Conservation (phyloP, 1,140 invertebrate genomes). For the Leptonema lineaticorne region DNA sequence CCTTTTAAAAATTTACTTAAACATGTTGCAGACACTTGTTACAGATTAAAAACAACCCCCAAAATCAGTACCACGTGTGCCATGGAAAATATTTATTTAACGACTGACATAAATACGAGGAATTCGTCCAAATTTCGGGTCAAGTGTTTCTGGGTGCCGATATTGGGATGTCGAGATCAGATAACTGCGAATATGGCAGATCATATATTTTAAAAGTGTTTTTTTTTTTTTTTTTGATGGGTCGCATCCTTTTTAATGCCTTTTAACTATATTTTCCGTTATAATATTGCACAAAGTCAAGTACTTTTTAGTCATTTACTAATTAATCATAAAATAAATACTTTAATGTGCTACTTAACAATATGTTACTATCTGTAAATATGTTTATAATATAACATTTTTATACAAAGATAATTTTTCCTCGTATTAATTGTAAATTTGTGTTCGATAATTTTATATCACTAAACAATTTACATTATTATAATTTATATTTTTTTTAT, state of each 20-base stretch:
- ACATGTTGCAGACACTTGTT: neutral
- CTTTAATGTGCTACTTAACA: neutral
- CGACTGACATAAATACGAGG: slow-evolving; percentile 8
- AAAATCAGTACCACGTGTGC: neutral
- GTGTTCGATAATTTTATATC: too few species aligned
- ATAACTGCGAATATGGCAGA: slow-evolving; percentile 3
- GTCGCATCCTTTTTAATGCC: too few species aligned
- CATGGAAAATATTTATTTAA: slow-evolving; percentile 17
- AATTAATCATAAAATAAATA: neutral
- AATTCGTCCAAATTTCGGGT: slow-evolving; percentile 7
- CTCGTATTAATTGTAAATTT: too few species aligned
- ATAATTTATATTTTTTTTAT: too few species aligned
- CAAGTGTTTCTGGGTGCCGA: slow-evolving; percentile 19
- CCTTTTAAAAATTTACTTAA: too few species aligned
- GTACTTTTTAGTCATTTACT: too few species aligned
- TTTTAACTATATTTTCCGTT: too few species aligned
- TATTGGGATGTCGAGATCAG: neutral
- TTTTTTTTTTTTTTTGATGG: too few species aligned
- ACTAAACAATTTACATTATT: too few species aligned
- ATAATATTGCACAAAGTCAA: too few species aligned
- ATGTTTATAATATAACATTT: too few species aligned
- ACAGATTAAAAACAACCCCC: neutral
- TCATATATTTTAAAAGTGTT: neutral
- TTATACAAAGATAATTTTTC: too few species aligned
- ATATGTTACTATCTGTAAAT: neutral